Base-by-base conservation (phyloP, 2,888 invertebrate genomes). In the Eupithecia subfuscata region DNA sequence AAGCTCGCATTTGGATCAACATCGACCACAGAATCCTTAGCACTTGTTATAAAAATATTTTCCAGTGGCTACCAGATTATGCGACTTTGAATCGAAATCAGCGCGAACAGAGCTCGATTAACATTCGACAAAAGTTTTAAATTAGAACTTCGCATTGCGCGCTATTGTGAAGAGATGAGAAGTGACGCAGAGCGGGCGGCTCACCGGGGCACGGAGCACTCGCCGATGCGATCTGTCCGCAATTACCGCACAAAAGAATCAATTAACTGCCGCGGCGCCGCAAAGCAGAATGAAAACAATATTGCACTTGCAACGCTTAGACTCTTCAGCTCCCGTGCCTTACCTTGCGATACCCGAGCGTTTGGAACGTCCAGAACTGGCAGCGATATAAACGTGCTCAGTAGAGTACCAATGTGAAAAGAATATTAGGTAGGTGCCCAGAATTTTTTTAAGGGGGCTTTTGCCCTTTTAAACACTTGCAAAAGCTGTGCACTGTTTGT, bases 221-320 rank as follows among this genome's bases (percentile, higher is more conserved):
- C 71, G 40, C 75, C 80, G 90, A 89, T 89, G 91, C 87, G 90
- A 89, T 89, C 90, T 88, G 89, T 84, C 86, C 89, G 90, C 91
- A 89, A 90, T 91, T 89, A 90, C 84, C 80, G 81, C 86, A 93
- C 94, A 94, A 94, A 94, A 89, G 93, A 93, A 94, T 93, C 92
- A 92, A 93, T 94, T 94, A 93, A 83, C 82, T 81, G 83, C 82
- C 14, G 83, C 81, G 83, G 76, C 79, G 73, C 69, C 77, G 84
- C 82, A 86, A 86, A 88, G 88, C 88, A 86, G 85, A 87, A 89
- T 86, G 89, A 90, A 88, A 90, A 91, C 92, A 91, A 89, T 91
- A 90, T 89, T 89, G 90, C 90, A 88, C 89, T 88, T 86, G 84
- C 86, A 84, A 84, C 88, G 90, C 88, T 91, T 88, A 86, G 81